phyloP scores from a whole-genome alignment of 64 coral and sea anemone genomes.

The Montipora foliosa region DNA sequence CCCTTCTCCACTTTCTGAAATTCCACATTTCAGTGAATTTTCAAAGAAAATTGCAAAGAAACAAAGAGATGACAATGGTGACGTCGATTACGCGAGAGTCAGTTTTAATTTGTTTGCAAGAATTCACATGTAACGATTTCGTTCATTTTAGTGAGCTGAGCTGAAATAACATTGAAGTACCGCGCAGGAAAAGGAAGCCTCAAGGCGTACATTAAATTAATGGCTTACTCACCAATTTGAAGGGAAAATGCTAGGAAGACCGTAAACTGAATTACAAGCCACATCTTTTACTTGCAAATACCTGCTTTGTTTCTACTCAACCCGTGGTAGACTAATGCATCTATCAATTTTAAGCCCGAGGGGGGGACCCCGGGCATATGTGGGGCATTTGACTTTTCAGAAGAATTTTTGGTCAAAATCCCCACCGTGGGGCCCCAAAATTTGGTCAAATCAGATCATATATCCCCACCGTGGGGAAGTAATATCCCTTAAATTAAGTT shows the following conservation, averaged over 20 bases:
- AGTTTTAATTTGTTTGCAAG: neutral
- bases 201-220: neutral
- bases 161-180: neutral
- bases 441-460: too few species aligned
- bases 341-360: too few species aligned
- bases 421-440: too few species aligned
- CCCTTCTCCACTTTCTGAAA: neutral
- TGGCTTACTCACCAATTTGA: conserved; percentile 19
- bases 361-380: too few species aligned
- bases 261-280: neutral
- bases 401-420: too few species aligned
- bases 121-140: neutral
- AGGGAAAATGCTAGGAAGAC: conserved; percentile 1
- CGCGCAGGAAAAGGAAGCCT: neutral
- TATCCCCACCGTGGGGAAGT: too few species aligned
- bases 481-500: too few species aligned
- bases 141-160: neutral
- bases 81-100: neutral
- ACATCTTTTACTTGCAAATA: neutral
- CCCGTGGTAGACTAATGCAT: too few species aligned
- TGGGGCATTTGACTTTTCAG: too few species aligned
- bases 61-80: too few species aligned
- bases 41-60: too few species aligned
- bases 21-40: neutral
- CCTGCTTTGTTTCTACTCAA: neutral